Evolutionary conservation across 2,888 invertebrate species (phyloP), one percentile per base, ranked within the genome.

Genomic region (Rotaria macrura): DNA sequence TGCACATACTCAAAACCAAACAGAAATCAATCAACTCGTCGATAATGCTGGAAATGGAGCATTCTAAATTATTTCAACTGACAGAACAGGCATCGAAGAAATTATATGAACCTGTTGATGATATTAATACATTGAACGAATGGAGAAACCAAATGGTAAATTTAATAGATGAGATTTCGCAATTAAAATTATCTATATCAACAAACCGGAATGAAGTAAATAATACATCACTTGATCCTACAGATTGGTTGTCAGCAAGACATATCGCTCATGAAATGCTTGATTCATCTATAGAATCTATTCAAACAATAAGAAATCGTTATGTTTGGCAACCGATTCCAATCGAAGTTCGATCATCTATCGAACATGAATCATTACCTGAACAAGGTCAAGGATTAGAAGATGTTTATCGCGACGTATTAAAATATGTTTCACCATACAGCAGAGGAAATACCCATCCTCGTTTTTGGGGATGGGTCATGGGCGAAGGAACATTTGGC

Each of bases 381-480:
- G n/a, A 79, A 40, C 43, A 79, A 23, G 43, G 79, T 43, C 43
- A n/a, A 79, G 3, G 43, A 7, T n/a, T 79, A 10, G 7, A 40
- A 14, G 25, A 43, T 25, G 43, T 79, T 25, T 79, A 43, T n/a
- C 25, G n/a, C 1, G 43, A 79, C 43, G 14, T 43, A n/a, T 79
- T 25, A 14, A 40, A 25, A 10, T 43, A 79, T 43, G 25, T 79
- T 25, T 4, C 43, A 43, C 79, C 79, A 12, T 79, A 79, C 43
- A n/a, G n/a, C 7, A n/a, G 43, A 43, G 43, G 43, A 2, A 79
- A 79, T 79, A 79, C n/a, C 25, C 79, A 79, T 79, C 79, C 79
- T 79, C 79, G 79, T 12, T 79, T 79, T 79, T 79, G 40, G 43
- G 79, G 79, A 25, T 79, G 79, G 79, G 79, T n/a, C 2, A 79